Conservation (phyloP, 2,113 vertebrate genomes). For the Gambusia holbrooki region DNA sequence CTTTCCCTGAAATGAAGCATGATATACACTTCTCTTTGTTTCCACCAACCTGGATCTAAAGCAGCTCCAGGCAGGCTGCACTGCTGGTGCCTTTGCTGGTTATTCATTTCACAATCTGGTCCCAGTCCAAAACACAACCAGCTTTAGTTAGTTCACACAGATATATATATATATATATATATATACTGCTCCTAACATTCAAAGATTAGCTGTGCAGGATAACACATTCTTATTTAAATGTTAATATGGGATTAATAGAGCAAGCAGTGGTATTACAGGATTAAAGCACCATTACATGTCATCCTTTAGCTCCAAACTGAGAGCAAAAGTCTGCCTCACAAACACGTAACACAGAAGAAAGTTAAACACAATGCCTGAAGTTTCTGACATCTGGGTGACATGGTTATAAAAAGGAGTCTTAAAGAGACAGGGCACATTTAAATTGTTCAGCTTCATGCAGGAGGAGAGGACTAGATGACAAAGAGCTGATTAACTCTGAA, state of each 20-base stretch:
- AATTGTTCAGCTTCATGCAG: neutral
- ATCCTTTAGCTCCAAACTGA: slow-evolving; percentile 64
- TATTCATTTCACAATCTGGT: slow-evolving; percentile 24
- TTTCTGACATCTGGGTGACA: slow-evolving; percentile 24
- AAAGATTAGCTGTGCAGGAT: slow-evolving; percentile 50
- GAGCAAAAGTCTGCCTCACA: slow-evolving; percentile 50
- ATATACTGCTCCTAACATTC: slow-evolving; percentile 28
- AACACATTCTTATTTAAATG: slow-evolving; percentile 59
- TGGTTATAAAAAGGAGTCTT: slow-evolving; percentile 13
- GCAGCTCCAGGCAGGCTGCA: slow-evolving; percentile 17
- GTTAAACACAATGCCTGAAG: slow-evolving; percentile 33
- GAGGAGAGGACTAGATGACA: slow-evolving; percentile 4
- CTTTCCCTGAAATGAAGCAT: slow-evolving; percentile 41
- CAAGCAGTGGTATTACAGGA: slow-evolving; percentile 48
- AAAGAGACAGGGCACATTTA: slow-evolving; percentile 11
- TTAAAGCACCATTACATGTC: slow-evolving; percentile 60
- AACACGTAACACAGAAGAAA: slow-evolving; percentile 25
- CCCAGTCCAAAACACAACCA: slow-evolving; percentile 30
- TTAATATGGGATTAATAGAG: slow-evolving; percentile 65
- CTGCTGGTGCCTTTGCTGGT: slow-evolving; percentile 29
- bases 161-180: no score
- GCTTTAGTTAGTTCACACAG: slow-evolving; percentile 28
- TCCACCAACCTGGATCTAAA: slow-evolving; percentile 18
- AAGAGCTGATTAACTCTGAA: slow-evolving; percentile 11
- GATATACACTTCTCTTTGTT: slow-evolving; percentile 34